Evolutionary conservation across 2,113 vertebrate genomes (phyloP).

Genomic region (Erythrolamprus reginae): DNA sequence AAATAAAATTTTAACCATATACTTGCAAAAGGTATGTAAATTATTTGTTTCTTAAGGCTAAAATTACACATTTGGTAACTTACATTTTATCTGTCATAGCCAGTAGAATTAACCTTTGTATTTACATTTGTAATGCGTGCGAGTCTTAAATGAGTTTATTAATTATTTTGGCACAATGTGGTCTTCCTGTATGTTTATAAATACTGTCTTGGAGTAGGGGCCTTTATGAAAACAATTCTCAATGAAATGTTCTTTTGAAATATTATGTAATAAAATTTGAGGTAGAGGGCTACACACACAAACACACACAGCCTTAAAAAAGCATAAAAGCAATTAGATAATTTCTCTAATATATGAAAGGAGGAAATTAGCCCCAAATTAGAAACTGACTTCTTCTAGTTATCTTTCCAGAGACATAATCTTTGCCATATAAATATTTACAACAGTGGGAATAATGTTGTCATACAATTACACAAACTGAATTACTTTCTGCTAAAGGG

Average conservation of each 20-base stretch:
- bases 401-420: background rate
- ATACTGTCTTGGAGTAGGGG: conserved; percentile 26
- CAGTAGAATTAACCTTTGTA: conserved; percentile 49
- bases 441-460: conserved; percentile 9
- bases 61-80: conserved; percentile 40
- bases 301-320: background rate
- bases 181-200: conserved; percentile 41
- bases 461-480: conserved; percentile 17
- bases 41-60: conserved; percentile 39
- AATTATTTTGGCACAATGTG: conserved; percentile 24
- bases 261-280: background rate
- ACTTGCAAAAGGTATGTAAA: conserved; percentile 58
- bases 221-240: background rate
- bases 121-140: conserved; percentile 49
- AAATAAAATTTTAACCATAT: conserved; percentile 43
- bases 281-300: background rate
- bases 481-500: background rate
- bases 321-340: background rate
- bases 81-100: conserved; percentile 41
- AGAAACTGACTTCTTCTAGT: background rate
- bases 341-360: background rate
- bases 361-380: background rate
- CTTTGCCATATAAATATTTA: conserved; percentile 9
- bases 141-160: conserved; percentile 13
- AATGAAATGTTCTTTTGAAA: background rate